Evolutionary conservation across 2,888 invertebrate genomes (phyloP).

Genomic region (Amaurobius ferox): DNA sequence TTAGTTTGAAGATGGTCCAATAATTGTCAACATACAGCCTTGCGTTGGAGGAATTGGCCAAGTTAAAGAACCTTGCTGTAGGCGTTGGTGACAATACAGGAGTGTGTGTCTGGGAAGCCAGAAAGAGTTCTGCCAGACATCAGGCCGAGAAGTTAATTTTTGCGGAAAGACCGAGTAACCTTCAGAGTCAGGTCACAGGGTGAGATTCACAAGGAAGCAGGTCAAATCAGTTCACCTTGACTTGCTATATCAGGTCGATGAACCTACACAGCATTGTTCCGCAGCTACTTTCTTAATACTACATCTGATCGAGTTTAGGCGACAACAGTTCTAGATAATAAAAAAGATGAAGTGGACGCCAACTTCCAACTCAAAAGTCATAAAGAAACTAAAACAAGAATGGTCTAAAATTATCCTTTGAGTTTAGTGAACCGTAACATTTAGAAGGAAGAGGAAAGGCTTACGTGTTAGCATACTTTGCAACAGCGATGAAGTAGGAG

Average conservation of each 20-base stretch:
- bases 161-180: slow-evolving; percentile 63
- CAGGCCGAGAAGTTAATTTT: slow-evolving; percentile 29
- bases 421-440: slow-evolving; percentile 6
- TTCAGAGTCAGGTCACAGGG: slow-evolving; percentile 59
- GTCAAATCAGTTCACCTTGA: slow-evolving; percentile 68
- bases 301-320: slow-evolving; percentile 3
- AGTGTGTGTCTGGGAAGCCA: slow-evolving; percentile 9
- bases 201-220: slow-evolving; percentile 62
- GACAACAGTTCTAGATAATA: slow-evolving; percentile 12
- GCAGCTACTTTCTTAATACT: slow-evolving; percentile 51
- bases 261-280: slow-evolving; percentile 56
- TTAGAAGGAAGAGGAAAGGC: neutral
- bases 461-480: neutral
- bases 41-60: slow-evolving; percentile 31
- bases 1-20: neutral
- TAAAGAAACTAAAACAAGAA: neutral
- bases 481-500: neutral
- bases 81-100: slow-evolving; percentile 47
- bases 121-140: slow-evolving; percentile 35
- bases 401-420: neutral
- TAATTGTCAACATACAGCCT: slow-evolving; percentile 24
- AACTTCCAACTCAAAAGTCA: neutral
- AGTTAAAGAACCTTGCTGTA: slow-evolving; percentile 55
- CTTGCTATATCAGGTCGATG: slow-evolving; percentile 59
- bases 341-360: slow-evolving; percentile 2